phyloP scores from a whole-genome alignment of 2,797 vertebrate species.

The Syndactyla subalaris region DNA sequence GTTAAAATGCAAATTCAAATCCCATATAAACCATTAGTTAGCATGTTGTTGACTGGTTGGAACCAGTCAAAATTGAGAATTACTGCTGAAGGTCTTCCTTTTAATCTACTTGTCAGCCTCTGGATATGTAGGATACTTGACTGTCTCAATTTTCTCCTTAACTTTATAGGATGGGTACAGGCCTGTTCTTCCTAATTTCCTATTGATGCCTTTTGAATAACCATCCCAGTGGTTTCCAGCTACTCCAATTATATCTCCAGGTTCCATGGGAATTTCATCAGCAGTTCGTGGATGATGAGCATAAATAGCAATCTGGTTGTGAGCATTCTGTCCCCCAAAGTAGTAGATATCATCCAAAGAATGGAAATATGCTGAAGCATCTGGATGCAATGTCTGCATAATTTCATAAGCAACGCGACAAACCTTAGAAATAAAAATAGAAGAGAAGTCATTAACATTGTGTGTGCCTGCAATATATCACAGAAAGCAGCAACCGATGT shows the following conservation, averaged over 20 bases:
- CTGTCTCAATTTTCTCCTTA: constrained; percentile 95
- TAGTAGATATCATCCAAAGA: constrained; percentile 99
- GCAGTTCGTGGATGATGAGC: constrained; percentile 88
- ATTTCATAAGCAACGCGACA: constrained; percentile 98
- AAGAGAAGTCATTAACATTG: neutral
- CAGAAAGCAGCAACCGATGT: neutral
- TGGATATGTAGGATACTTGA: constrained; percentile 95
- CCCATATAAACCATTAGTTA: constrained; percentile 59
- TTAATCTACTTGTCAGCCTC: constrained; percentile 89
- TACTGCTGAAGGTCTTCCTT: constrained; percentile 66
- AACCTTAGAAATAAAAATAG: constrained; percentile 80
- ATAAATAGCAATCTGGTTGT: constrained; percentile 96
- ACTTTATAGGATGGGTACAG: constrained; percentile 99
- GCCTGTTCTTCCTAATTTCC: constrained; percentile 94
- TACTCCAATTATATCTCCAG: constrained; percentile 94
- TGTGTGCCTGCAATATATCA: neutral
- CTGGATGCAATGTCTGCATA: constrained; percentile 97
- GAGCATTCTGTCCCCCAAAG: constrained; percentile 97
- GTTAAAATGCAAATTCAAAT: constrained; percentile 67
- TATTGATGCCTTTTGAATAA: constrained; percentile 97
- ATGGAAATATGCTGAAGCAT: constrained; percentile 94
- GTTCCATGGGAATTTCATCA: constrained; percentile 95
- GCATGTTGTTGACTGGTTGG: constrained; percentile 45
- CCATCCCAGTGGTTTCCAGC: constrained; percentile 99
- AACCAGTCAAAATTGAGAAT: constrained; percentile 56